A percentile compares a stretch with the other conserved stretches of the same genome.
Evolutionary conservation across 1,140 invertebrate species (phyloP).

Genomic region (Caerostris darwini): DNA sequence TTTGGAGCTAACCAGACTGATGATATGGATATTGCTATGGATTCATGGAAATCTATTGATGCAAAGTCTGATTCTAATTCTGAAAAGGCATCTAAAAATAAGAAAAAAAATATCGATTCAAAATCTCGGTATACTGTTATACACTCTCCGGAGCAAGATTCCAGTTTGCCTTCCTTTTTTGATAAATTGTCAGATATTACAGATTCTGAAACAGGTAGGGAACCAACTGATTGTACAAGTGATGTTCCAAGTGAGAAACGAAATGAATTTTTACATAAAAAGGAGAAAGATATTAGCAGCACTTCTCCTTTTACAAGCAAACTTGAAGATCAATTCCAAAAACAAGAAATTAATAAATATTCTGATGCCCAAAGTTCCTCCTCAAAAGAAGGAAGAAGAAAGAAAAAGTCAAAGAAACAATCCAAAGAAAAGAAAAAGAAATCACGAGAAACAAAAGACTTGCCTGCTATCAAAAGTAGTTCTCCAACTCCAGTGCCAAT

Average conservation of each 20-base stretch:
- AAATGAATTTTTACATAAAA: conserved; percentile 13
- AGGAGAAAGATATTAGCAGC: conserved; percentile 50
- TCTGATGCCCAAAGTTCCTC: conserved; percentile 47
- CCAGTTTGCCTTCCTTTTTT: conserved; percentile 65
- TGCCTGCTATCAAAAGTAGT: not conserved
- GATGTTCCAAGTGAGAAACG: conserved; percentile 52
- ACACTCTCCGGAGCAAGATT: conserved; percentile 69
- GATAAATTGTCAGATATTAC: conserved; percentile 68
- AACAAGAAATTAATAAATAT: conserved; percentile 73
- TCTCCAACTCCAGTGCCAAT: not conserved
- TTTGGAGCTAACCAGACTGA: conserved; percentile 64
- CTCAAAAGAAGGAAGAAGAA: conserved; percentile 78
- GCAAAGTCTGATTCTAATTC: conserved; percentile 64
- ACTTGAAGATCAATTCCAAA: conserved; percentile 55
- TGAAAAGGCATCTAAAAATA: conserved; percentile 60
- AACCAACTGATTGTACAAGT: conserved; percentile 49
- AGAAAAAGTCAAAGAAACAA: conserved; percentile 83
- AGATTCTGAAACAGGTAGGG: conserved; percentile 67
- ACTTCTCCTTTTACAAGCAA: conserved; percentile 58
- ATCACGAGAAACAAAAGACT: conserved; percentile 54
- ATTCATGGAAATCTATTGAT: conserved; percentile 64
- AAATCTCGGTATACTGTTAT: conserved; percentile 21
- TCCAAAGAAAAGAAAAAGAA: conserved; percentile 79
- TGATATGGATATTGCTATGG: conserved; percentile 40
- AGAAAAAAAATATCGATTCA: conserved; percentile 26